Conservation (phyloP, 2,797 vertebrate genomes). For the Bovichtus diacanthus region DNA sequence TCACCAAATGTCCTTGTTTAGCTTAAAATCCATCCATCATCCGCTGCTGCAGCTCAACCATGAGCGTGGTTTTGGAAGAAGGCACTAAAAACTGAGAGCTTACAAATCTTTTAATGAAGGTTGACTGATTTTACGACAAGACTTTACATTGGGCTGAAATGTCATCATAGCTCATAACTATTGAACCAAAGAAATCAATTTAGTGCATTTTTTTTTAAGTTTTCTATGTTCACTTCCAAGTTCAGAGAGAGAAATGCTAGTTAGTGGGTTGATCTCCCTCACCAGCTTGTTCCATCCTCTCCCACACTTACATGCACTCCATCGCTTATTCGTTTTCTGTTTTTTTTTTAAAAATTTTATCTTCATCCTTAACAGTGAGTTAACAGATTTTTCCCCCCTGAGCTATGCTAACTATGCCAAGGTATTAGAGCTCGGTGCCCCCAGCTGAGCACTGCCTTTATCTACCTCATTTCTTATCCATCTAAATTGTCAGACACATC, state of each 20-base stretch:
- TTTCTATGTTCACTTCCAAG: constrained; percentile 10
- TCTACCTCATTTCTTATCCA: constrained; percentile 21
- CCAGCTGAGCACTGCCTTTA: constrained; percentile 26
- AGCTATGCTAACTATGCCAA: constrained; percentile 1
- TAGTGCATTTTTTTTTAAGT: background rate
- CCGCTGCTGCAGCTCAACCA: background rate
- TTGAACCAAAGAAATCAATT: background rate
- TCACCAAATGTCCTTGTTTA: background rate
- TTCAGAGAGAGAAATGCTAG: constrained; percentile 3
- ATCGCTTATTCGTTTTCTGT: background rate
- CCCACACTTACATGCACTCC: background rate
- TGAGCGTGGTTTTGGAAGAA: background rate
- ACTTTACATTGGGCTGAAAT: background rate
- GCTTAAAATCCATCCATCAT: background rate
- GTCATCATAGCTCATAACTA: background rate
- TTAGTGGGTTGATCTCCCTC: constrained; percentile 8
- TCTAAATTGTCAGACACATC: constrained; percentile 19
- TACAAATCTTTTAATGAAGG: background rate
- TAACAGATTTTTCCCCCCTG: background rate
- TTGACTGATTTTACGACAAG: background rate
- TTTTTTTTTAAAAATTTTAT: background rate
- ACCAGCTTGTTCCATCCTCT: constrained; percentile 5
- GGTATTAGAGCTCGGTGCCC: constrained; percentile 1
- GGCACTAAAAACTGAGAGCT: background rate
- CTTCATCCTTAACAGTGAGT: background rate